These are phyloP conservation scores for Lepidotrigona ventralis DNA, from an alignment of 1,140 invertebrate species.

Conservation along the genomic window DNA sequence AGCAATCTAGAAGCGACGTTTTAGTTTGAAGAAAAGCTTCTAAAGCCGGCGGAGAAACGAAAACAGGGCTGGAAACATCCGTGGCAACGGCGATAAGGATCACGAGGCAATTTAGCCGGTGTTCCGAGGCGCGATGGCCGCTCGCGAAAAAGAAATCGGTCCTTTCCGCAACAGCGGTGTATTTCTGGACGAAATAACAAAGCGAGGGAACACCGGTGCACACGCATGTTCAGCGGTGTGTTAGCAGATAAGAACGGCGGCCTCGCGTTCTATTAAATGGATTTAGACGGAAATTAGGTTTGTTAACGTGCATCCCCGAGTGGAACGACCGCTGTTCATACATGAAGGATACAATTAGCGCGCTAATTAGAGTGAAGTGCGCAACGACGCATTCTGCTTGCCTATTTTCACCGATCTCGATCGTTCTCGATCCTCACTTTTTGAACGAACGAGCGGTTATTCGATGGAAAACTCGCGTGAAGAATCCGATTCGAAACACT, in stretches of 20 bases:
- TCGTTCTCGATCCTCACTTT: neutral
- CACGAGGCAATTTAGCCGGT: conserved; percentile 14
- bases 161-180: conserved; percentile 13
- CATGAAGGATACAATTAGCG: conserved; percentile 60
- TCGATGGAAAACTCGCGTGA: neutral
- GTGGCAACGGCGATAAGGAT: neutral
- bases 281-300: conserved; percentile 60
- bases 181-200: conserved; percentile 37
- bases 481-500: neutral
- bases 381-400: conserved; percentile 32
- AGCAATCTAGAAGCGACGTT: neutral
- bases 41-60: neutral
- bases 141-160: conserved; percentile 27
- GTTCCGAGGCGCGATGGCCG: conserved; percentile 12
- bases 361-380: conserved; percentile 48
- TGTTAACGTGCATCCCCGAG: conserved; percentile 49
- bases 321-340: conserved; percentile 59
- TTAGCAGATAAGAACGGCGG: conserved; percentile 47
- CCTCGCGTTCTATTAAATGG: conserved; percentile 48
- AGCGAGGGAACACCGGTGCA: conserved; percentile 2
- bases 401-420: conserved; percentile 19
- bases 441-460: conserved; percentile 9
- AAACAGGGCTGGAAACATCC: neutral
- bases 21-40: neutral
- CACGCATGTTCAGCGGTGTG: conserved; percentile 33